phyloP scores from a whole-genome alignment of 2,888 invertebrate species.

The Iselma pallidipennis region DNA sequence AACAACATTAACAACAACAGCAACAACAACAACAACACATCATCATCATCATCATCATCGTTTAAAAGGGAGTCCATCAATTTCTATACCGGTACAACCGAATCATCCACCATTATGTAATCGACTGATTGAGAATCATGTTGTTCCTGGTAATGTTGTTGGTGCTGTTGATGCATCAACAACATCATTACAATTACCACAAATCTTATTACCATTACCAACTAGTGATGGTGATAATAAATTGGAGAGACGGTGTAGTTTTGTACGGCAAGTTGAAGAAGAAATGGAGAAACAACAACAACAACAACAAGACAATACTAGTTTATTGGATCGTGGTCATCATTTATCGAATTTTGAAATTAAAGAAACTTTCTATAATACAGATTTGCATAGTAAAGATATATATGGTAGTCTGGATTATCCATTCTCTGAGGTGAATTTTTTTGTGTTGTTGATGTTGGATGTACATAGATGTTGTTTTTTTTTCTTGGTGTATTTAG shows the following conservation, averaged over 20 bases:
- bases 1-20: constrained; percentile 39
- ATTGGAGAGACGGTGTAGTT: constrained; percentile 57
- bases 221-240: constrained; percentile 52
- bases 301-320: constrained; percentile 37
- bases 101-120: constrained; percentile 21
- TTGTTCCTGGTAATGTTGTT: constrained; percentile 33
- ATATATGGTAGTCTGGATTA: constrained; percentile 55
- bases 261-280: constrained; percentile 58
- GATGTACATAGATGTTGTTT: background rate
- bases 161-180: constrained; percentile 38
- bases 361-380: constrained; percentile 50
- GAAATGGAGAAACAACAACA: constrained; percentile 50
- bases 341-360: constrained; percentile 56
- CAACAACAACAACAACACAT: constrained; percentile 27
- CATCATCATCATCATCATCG: too few relatives aligned
- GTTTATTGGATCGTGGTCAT: constrained; percentile 52
- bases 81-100: constrained; percentile 57
- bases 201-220: constrained; percentile 62
- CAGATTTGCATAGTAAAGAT: constrained; percentile 35
- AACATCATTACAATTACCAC: constrained; percentile 57
- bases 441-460: background rate
- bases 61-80: constrained; percentile 54
- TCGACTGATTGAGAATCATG: constrained; percentile 56
- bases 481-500: background rate
- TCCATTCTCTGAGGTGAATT: constrained; percentile 55